Percentiles rank a stretch among this genome's conserved stretches.
Evolutionary conservation across 2,113 vertebrate species (phyloP).

Genomic region (Triplophysa dalaica): DNA sequence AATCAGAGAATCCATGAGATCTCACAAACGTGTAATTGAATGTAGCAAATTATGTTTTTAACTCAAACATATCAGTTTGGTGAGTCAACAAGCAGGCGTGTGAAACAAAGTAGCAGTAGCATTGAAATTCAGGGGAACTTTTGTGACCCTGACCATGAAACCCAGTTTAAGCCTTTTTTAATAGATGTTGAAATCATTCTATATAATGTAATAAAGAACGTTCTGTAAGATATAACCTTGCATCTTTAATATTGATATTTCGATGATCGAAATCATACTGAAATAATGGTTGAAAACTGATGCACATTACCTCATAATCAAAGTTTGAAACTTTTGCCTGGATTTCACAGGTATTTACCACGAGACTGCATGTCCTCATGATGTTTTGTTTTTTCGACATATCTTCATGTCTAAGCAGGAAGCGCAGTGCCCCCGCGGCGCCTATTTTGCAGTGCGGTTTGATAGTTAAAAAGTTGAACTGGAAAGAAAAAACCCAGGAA

Average conservation of each 20-base stretch:
- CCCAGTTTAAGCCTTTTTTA: too few species aligned
- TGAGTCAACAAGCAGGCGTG: conserved; percentile 9
- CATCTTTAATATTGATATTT: too few species aligned
- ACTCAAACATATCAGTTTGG: conserved; percentile 15
- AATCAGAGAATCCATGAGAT: neutral
- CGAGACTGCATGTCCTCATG: neutral
- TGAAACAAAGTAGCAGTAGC: neutral
- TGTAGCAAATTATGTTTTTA: neutral
- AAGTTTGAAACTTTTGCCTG: too few species aligned
- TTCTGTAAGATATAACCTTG: too few species aligned
- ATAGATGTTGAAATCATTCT: too few species aligned
- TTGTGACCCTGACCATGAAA: neutral
- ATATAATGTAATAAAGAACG: too few species aligned
- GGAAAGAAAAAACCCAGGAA: neutral
- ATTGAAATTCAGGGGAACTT: neutral
- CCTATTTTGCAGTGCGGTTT: neutral
- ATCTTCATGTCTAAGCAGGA: neutral
- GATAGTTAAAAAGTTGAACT: neutral
- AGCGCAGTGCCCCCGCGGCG: neutral
- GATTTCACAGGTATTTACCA: too few species aligned
- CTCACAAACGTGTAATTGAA: neutral
- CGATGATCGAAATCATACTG: too few species aligned
- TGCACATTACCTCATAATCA: too few species aligned
- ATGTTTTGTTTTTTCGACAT: neutral
- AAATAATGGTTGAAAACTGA: too few species aligned